Conservation (phyloP, 1,140 invertebrate genomes). For the Cherax quadricarinatus region DNA sequence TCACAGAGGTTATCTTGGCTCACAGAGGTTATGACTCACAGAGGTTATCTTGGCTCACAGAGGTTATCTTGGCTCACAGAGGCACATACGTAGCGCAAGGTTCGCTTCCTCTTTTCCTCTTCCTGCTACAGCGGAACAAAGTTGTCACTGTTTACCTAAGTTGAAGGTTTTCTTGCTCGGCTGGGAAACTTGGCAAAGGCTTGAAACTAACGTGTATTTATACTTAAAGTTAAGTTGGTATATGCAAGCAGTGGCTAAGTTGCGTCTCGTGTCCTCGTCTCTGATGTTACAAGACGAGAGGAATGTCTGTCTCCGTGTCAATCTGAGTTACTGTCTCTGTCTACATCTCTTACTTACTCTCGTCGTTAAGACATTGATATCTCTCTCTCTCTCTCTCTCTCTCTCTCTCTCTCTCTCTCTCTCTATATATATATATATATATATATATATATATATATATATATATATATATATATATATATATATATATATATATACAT, state of each 20-base stretch:
- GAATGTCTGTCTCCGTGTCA: too few relatives aligned
- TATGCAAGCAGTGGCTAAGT: not conserved
- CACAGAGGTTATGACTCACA: too few relatives aligned
- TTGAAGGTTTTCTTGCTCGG: not conserved
- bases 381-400: not conserved
- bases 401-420: not conserved
- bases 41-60: too few relatives aligned
- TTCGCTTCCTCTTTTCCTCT: not conserved
- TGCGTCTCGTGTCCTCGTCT: not conserved
- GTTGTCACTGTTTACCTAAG: not conserved
- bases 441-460: not conserved
- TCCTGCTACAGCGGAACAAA: not conserved
- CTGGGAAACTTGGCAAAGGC: not conserved
- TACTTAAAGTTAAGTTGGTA: not conserved
- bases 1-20: too few relatives aligned
- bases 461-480: constrained; percentile 19
- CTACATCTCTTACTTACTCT: too few relatives aligned
- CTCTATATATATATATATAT: too few relatives aligned
- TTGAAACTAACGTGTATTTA: not conserved
- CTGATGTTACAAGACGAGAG: too few relatives aligned
- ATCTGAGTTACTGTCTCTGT: too few relatives aligned
- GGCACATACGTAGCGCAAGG: not conserved
- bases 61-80: not conserved
- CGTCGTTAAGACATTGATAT: too few relatives aligned
- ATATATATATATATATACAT: constrained; percentile 10